Conservation (phyloP, 2,888 invertebrate genomes). For the Drosophila tanythrix region DNA sequence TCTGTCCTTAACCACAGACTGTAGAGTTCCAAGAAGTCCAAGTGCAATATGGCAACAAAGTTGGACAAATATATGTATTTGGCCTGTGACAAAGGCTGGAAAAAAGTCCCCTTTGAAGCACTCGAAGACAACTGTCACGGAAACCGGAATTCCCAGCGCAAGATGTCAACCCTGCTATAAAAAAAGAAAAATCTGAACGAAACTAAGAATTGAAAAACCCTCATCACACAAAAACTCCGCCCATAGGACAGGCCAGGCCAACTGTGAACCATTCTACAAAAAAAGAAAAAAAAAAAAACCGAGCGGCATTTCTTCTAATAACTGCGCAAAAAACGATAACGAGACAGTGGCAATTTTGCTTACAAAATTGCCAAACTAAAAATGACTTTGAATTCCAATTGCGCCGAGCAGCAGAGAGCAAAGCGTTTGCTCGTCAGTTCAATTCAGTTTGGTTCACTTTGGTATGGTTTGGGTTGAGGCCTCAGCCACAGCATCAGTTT, state of each 20-base stretch:
- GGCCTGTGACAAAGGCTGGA: conserved; percentile 51
- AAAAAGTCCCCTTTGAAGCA: conserved; percentile 49
- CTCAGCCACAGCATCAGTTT: conserved; percentile 30
- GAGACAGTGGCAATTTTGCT: conserved; percentile 79
- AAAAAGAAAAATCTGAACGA: conserved; percentile 41
- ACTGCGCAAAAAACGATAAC: conserved; percentile 75
- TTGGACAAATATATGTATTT: conserved; percentile 44
- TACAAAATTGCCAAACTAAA: conserved; percentile 80
- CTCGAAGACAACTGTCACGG: conserved; percentile 77
- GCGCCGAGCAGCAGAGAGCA: conserved; percentile 49
- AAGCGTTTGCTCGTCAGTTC: conserved; percentile 52
- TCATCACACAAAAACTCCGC: conserved; percentile 63
- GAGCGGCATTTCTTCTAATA: conserved; percentile 72
- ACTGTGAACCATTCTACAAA: conserved; percentile 66
- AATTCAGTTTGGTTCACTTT: conserved; percentile 22
- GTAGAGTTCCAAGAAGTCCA: conserved; percentile 20
- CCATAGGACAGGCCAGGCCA: conserved; percentile 59
- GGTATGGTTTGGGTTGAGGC: conserved; percentile 11
- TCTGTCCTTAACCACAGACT: conserved; percentile 36
- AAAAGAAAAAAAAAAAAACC: conserved; percentile 27
- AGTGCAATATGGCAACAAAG: conserved; percentile 57
- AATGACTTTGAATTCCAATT: conserved; percentile 80
- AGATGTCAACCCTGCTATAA: conserved; percentile 70
- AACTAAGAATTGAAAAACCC: conserved; percentile 53
- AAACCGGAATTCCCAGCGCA: conserved; percentile 78